Evolutionary conservation across 2,797 vertebrate genomes (phyloP), one percentile per base, ranked within the genome.

Genomic region (Tenualosa ilisha): DNA sequence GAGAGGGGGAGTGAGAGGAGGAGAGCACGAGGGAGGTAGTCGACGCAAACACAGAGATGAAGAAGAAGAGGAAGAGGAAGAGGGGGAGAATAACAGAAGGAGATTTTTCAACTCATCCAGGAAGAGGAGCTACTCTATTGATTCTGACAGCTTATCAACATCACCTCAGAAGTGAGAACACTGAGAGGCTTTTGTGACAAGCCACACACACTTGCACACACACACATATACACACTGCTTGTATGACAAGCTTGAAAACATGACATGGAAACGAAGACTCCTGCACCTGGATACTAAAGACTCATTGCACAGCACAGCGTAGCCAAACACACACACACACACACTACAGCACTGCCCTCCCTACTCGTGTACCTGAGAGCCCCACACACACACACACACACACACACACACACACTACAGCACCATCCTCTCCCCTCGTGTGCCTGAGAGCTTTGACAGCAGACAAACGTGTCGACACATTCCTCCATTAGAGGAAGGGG

Each of bases 131-230:
- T 40, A 40, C 86, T 88, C 81, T 87, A 91, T 92, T 89, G 90
- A 91, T 90, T 90, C 83, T 94, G 94, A 93, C 94, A 94, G 91
- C 92, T 91, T 89, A 94, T 94, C 93, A 94, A 92, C 91, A 89
- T 88, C 49, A 87, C 59, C 88, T 92, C 90, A 90, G 91, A 90
- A 91, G 91, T 90, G 91, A 90, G 90, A 92, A 93, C 92, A 89
- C 89, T 87, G 59, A 65, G 68, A 72, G 84, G 88, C 86, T 90
- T 89, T 86, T 91, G 89, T 93, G 91, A 92, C 92, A 93, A 85
- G 87, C 83, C 59, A 15, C 15, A 20, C 68, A 68, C 24, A 31
- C 63, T 37, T 26, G 37, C 26, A 68, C 63, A 37, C 8, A 37
- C 68, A 75, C 68, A 75, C 31, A 20, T 3, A 17, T 26, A 15